These are phyloP conservation scores for Saccopteryx leptura DNA, from an alignment of 2,113 vertebrate species.

Conservation along the genomic window DNA sequence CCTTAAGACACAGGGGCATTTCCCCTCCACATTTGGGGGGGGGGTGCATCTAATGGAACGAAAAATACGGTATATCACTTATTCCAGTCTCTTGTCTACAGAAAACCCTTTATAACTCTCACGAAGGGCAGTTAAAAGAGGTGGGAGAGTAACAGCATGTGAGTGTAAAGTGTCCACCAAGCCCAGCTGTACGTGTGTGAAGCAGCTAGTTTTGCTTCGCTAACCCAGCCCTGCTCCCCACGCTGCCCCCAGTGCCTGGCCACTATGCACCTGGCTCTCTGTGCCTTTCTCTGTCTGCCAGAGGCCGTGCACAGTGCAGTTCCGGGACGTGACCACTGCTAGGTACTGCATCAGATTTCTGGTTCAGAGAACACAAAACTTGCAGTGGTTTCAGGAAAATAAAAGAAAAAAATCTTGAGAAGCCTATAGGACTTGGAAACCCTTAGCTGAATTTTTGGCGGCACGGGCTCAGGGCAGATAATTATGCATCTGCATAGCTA, in stretches of 20 bases:
- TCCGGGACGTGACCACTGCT: slow-evolving; percentile 30
- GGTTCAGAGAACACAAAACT: slow-evolving; percentile 52
- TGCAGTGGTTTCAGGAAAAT: not conserved
- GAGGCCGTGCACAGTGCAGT: not conserved
- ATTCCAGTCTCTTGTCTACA: not conserved
- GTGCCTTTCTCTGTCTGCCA: not conserved
- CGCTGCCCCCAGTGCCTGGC: not conserved
- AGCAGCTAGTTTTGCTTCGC: not conserved
- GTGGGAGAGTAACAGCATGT: not conserved
- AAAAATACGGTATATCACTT: not conserved
- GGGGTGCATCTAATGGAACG: no score
- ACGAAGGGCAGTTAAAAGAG: not conserved
- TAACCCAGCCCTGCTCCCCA: not conserved
- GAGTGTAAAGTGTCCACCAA: not conserved
- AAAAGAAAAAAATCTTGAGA: not conserved
- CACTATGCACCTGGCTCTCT: not conserved
- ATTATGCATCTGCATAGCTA: not conserved
- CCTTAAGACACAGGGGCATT: no score
- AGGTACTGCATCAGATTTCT: slow-evolving; percentile 50
- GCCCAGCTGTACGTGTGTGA: not conserved
- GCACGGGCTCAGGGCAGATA: not conserved
- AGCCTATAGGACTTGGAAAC: not conserved
- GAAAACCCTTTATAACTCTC: not conserved
- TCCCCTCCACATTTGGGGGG: no score
- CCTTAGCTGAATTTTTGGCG: not conserved